Evolutionary conservation across 2,888 invertebrate genomes (phyloP).

Genomic region (Thymelicus sylvestris): DNA sequence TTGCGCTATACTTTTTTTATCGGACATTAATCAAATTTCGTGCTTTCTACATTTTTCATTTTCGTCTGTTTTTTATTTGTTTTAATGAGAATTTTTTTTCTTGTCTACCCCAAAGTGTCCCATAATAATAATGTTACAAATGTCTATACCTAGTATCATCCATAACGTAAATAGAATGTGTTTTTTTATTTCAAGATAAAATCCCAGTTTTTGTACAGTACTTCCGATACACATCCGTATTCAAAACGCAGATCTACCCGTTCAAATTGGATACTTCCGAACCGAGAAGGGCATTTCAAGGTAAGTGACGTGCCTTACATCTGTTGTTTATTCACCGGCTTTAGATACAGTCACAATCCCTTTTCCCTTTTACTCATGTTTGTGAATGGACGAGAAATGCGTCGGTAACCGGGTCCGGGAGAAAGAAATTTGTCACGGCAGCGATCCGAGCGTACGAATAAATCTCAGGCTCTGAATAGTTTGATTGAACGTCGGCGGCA

Average conservation of each 20-base stretch:
- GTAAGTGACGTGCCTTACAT: constrained; percentile 47
- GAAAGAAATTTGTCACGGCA: constrained; percentile 44
- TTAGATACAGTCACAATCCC: constrained; percentile 51
- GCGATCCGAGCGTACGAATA: constrained; percentile 26
- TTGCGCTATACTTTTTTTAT: too few relatives aligned
- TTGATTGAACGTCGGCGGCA: constrained; percentile 25
- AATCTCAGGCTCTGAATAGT: constrained; percentile 32
- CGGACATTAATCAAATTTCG: too few relatives aligned
- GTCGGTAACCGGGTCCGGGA: constrained; percentile 36
- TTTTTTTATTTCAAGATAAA: not conserved
- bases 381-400: constrained; percentile 38
- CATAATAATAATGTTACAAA: too few relatives aligned
- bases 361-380: constrained; percentile 54
- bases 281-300: constrained; percentile 19
- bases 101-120: too few relatives aligned
- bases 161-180: too few relatives aligned
- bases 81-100: too few relatives aligned
- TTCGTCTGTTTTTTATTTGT: too few relatives aligned
- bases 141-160: too few relatives aligned
- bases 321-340: constrained; percentile 74
- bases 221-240: not conserved
- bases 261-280: constrained; percentile 23
- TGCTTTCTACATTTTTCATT: too few relatives aligned
- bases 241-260: constrained; percentile 12
- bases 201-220: not conserved